Conservation (phyloP, 2,797 vertebrate genomes). For the Danio kyathit region DNA sequence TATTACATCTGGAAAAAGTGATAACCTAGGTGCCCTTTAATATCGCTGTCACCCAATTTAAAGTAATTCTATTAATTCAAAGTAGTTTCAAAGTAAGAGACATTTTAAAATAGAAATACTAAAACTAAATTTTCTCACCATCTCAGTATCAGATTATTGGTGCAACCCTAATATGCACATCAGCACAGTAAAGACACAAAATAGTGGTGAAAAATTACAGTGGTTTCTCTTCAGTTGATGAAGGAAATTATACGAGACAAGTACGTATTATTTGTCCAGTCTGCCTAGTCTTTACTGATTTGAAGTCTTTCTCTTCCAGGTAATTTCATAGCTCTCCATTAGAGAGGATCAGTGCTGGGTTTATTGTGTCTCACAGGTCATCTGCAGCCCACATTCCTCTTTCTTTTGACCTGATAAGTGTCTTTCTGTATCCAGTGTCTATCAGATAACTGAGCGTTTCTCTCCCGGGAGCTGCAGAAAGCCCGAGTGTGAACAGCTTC, state of each 20-base stretch:
- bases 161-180: neutral
- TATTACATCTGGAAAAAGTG: no score
- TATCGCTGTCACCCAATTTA: no score
- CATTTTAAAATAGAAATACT: no score
- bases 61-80: no score
- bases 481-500: slow-evolving; percentile 31
- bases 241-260: no score
- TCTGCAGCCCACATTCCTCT: slow-evolving; percentile 18
- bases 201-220: neutral
- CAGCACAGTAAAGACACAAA: neutral
- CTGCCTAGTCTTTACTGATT: neutral
- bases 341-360: slow-evolving; percentile 22
- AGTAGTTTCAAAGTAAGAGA: no score
- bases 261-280: neutral
- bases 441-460: slow-evolving; percentile 45
- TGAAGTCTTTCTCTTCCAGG: neutral
- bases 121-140: neutral
- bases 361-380: slow-evolving; percentile 29
- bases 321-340: slow-evolving; percentile 37
- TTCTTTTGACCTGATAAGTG: slow-evolving; percentile 60
- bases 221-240: no score
- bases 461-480: slow-evolving; percentile 54
- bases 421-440: slow-evolving; percentile 57
- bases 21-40: no score
- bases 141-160: neutral